phyloP scores from a whole-genome alignment of 2,888 invertebrate species.

The Heliothis peltigera region DNA sequence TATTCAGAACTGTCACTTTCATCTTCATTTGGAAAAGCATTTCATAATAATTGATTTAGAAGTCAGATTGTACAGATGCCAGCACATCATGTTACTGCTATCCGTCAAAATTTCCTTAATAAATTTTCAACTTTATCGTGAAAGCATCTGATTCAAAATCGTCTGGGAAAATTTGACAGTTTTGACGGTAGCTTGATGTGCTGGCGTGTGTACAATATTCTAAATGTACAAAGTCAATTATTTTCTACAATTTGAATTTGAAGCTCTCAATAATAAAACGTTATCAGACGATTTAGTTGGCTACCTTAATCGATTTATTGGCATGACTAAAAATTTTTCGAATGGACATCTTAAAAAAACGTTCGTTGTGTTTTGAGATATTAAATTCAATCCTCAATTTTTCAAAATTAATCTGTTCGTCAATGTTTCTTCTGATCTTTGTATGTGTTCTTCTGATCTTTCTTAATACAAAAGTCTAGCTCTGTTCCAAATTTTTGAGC shows the following conservation, averaged over 20 bases:
- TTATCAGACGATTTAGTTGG: neutral
- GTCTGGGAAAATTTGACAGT: no score
- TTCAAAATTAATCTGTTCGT: neutral
- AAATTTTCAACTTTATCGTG: no score
- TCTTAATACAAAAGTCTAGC: no score
- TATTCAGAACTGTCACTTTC: no score
- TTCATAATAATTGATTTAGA: neutral
- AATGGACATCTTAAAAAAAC: neutral
- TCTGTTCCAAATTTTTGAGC: no score
- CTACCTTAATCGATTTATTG: neutral
- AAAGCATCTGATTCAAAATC: no score
- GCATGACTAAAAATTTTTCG: neutral
- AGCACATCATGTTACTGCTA: slow-evolving; percentile 29
- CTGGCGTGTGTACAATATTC: no score
- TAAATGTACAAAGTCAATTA: slow-evolving; percentile 35
- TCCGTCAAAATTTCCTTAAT: no score
- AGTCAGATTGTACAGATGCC: slow-evolving; percentile 21
- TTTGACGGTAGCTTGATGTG: no score
- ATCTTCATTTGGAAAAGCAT: slow-evolving; percentile 39
- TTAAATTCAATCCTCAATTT: neutral
- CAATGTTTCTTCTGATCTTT: neutral
- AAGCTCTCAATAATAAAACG: neutral
- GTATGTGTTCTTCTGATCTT: no score
- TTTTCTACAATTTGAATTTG: slow-evolving; percentile 27
- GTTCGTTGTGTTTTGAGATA: neutral